Conservation (phyloP, 2,113 vertebrate genomes). For the Platysteira castanea region DNA sequence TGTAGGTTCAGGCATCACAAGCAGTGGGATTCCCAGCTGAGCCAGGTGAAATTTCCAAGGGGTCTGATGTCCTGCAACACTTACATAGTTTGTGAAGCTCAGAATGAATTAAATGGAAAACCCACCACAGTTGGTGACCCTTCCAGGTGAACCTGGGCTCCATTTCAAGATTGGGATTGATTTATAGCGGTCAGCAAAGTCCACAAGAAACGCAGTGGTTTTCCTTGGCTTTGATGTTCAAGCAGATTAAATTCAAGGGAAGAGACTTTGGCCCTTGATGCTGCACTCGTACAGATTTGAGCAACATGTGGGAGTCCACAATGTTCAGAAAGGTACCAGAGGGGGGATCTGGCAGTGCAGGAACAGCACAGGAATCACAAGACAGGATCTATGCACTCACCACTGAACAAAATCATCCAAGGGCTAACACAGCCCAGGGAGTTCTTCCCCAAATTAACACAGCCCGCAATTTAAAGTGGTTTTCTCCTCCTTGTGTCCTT, state of each 20-base stretch:
- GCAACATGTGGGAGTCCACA: background rate
- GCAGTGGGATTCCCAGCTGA: background rate
- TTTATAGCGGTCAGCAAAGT: background rate
- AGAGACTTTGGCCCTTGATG: background rate
- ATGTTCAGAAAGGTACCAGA: background rate
- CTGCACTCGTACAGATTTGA: background rate
- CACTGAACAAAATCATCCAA: background rate
- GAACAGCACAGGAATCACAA: background rate
- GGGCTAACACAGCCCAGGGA: background rate
- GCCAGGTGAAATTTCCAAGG: background rate
- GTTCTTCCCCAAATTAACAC: background rate
- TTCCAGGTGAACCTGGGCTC: conserved; percentile 7
- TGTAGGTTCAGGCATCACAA: background rate
- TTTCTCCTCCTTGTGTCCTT: background rate
- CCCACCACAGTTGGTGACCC: background rate
- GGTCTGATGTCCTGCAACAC: background rate
- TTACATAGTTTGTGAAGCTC: background rate
- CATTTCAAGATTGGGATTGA: background rate
- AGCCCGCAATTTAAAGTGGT: background rate
- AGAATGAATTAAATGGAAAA: background rate
- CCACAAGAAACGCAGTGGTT: background rate
- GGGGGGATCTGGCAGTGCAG: background rate
- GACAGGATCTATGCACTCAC: rapidly evolving
- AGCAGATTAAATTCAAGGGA: background rate
- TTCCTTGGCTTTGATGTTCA: conserved; percentile 16